phyloP scores from a whole-genome alignment of 2,113 vertebrate genomes.

The Megaceryle torquata region DNA sequence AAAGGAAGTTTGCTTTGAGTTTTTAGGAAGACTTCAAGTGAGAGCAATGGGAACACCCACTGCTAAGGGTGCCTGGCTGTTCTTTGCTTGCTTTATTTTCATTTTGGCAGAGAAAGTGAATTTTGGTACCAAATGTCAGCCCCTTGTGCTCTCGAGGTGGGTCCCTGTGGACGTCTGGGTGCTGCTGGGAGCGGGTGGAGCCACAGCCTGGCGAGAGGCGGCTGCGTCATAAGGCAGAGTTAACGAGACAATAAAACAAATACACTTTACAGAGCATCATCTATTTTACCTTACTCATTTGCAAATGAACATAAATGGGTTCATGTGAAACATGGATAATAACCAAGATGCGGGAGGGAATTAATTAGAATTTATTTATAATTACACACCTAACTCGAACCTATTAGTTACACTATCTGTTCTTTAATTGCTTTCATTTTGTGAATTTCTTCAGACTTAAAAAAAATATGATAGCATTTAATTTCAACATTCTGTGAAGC shows the following conservation, averaged over 20 bases:
- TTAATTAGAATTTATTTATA: conserved; percentile 64
- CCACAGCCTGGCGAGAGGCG: background rate
- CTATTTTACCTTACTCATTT: background rate
- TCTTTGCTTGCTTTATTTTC: background rate
- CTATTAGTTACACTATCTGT: conserved; percentile 41
- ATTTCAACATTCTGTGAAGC: conserved; percentile 18
- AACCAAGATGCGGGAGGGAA: conserved; percentile 27
- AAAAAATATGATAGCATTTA: conserved; percentile 37
- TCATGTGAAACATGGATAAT: conserved; percentile 39
- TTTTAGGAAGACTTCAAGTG: background rate
- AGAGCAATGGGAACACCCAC: background rate
- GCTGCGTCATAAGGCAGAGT: background rate
- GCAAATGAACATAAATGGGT: conserved; percentile 24
- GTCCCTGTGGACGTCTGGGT: background rate
- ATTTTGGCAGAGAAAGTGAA: background rate
- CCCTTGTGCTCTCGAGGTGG: background rate
- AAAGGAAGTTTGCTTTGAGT: conserved; percentile 27
- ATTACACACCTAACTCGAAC: conserved; percentile 26
- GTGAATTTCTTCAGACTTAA: conserved; percentile 34
- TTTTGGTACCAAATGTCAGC: background rate
- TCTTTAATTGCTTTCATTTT: conserved; percentile 48
- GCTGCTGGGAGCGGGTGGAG: fast-evolving
- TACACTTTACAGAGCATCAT: background rate
- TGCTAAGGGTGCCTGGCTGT: background rate
- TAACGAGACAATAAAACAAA: background rate